Percentiles rank a stretch among this genome's conserved stretches.
Conservation (phyloP, 1,140 invertebrate genomes). For the Liolophura sinensis region DNA sequence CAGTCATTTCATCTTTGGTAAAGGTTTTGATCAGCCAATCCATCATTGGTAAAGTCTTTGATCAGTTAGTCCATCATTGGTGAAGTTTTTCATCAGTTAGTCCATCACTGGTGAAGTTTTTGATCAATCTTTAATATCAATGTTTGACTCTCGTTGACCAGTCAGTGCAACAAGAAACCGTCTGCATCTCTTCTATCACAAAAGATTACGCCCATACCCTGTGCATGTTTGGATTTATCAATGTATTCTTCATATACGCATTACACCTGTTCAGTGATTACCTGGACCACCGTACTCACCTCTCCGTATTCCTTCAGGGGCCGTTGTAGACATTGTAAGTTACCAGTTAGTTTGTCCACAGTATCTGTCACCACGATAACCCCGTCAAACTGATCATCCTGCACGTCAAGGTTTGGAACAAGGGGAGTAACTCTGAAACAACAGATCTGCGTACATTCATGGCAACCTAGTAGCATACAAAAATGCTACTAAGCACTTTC, state of each 20-base stretch:
- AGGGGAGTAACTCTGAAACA: slow-evolving; percentile 35
- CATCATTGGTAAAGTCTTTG: too few species aligned
- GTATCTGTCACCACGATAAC: slow-evolving; percentile 54
- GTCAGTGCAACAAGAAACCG: neutral
- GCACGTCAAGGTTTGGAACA: slow-evolving; percentile 35
- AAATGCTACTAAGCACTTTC: too few species aligned
- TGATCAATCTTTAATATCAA: too few species aligned
- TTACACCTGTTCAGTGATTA: neutral
- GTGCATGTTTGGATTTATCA: neutral
- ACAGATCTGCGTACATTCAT: slow-evolving; percentile 1
- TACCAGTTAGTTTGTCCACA: slow-evolving; percentile 40
- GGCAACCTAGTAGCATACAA: too few species aligned
- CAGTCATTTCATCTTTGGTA: too few species aligned
- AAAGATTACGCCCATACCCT: neutral
- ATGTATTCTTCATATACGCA: neutral
- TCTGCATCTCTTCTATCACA: neutral
- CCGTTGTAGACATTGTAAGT: slow-evolving; percentile 35
- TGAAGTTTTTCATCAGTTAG: too few species aligned
- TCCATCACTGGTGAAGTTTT: too few species aligned
- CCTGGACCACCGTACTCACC: slow-evolving; percentile 22
- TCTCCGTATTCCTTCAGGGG: slow-evolving; percentile 42
- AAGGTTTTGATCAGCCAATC: too few species aligned
- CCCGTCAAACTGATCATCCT: slow-evolving; percentile 49
- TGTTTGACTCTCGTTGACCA: too few species aligned
- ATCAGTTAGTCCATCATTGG: too few species aligned